Evolutionary conservation across 2,888 invertebrate genomes (phyloP), one percentile per base, ranked within the genome.

Genomic region (Dolichopus griseipennis): DNA sequence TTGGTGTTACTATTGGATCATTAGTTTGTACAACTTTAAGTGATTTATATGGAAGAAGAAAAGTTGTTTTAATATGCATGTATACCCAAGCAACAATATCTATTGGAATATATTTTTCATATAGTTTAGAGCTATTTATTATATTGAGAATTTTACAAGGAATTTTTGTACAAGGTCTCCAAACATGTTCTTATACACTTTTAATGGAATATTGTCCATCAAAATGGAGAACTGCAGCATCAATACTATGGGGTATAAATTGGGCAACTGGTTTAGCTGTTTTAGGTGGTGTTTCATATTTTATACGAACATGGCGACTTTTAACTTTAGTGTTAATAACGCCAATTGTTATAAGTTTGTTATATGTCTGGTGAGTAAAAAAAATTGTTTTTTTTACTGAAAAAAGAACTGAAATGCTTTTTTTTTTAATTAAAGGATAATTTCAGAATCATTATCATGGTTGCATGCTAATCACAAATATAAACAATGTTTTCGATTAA

Each of bases 241-340:
- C 83, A 2, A 78, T 82, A 61, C 75, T 81, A 52, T 79, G 83
- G 74, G 83, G 83, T 72, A 76, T 83, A 61, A 81, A 81, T 70
- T 83, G 83, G 82, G 82, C 83, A 1, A 69, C 82, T 5, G 83
- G 83, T 20, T 77, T 84, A 43, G 75, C 81, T 63, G 72, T 82
- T 37, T 74, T 85, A n/a, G 82, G 84, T 5, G 76, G 76, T 0
- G 73, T 83, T 34, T 81, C 83, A 43, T 84, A 82, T 71, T 74
- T 79, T 15, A 76, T 85, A 62, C 79, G 82, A 12, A 79, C 84
- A 73, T 85, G 85, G 85, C 77, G 83, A 62, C 78, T 82, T 67
- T 78, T 85, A 10, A 84, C 85, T 71, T 75, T 85, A 65, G 83
- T 83, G 1, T 75, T 84, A 65, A 79, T 82, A n/a, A 77, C 83